Evolutionary conservation across 2,797 vertebrate genomes (phyloP).

Genomic region (Neopelma chrysocephalum): DNA sequence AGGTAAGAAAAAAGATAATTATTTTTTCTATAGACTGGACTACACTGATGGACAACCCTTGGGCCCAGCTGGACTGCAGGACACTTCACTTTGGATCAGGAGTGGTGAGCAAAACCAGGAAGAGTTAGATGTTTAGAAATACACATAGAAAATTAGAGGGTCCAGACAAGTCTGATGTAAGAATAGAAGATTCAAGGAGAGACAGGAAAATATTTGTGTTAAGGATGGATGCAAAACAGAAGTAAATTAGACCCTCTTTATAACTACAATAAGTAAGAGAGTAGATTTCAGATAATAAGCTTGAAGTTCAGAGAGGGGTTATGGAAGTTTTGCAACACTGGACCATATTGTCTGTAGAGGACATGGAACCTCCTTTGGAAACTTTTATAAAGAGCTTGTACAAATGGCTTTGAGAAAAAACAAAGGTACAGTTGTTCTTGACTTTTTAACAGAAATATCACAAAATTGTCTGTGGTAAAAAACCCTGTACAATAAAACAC

Average conservation of each 20-base stretch:
- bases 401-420: not conserved
- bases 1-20: not conserved
- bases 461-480: not conserved
- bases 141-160: not conserved
- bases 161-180: not conserved
- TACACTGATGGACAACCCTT: not conserved
- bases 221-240: not conserved
- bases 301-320: not conserved
- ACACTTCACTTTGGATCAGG: not conserved
- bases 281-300: not conserved
- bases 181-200: not conserved
- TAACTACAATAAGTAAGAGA: not conserved
- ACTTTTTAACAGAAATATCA: not conserved
- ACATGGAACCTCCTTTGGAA: not conserved
- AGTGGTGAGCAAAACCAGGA: not conserved
- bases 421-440: not conserved
- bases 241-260: not conserved
- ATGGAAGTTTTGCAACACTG: not conserved
- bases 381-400: not conserved
- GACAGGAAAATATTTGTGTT: not conserved
- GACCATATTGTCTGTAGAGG: not conserved
- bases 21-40: not conserved
- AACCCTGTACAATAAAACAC: rapidly evolving
- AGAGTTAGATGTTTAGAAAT: not conserved
- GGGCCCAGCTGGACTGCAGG: not conserved